A percentile compares a stretch with the other conserved stretches of the same genome.
These are phyloP conservation scores for Tauraco hartlaubi DNA, from an alignment of 2,797 vertebrate species.

Conservation along the genomic window DNA sequence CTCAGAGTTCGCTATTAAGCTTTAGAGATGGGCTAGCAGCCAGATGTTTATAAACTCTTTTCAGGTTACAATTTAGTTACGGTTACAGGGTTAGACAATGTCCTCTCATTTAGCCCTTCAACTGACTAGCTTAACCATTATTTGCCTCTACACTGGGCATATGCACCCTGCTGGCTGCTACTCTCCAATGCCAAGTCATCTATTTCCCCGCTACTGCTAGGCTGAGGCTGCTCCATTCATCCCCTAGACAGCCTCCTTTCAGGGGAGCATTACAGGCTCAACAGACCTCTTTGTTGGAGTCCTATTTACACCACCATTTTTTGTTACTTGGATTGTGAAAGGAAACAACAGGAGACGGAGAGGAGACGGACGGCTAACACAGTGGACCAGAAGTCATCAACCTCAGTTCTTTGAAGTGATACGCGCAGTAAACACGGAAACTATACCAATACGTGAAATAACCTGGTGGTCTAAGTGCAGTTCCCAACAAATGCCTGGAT, in stretches of 20 bases:
- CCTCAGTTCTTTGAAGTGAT: slow-evolving; percentile 56
- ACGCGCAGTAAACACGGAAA: slow-evolving; percentile 33
- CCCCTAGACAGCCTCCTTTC: slow-evolving; percentile 72
- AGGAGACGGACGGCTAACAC: slow-evolving; percentile 55
- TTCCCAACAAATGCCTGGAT: neutral
- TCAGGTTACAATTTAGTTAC: slow-evolving; percentile 75
- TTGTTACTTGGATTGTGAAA: slow-evolving; percentile 66
- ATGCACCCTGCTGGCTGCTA: slow-evolving; percentile 74
- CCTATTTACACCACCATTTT: slow-evolving; percentile 76
- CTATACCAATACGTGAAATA: neutral
- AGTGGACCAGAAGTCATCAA: slow-evolving; percentile 69
- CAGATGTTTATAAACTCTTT: slow-evolving; percentile 77
- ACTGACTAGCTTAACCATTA: slow-evolving; percentile 72
- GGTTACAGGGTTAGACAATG: slow-evolving; percentile 74
- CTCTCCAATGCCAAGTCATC: slow-evolving; percentile 69
- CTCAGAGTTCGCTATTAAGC: slow-evolving; percentile 47
- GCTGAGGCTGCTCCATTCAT: slow-evolving; percentile 69
- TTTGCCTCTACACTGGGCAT: slow-evolving; percentile 59
- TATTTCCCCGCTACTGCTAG: slow-evolving; percentile 60
- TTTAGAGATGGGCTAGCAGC: slow-evolving; percentile 36
- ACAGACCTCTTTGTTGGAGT: slow-evolving; percentile 68
- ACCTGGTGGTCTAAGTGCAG: slow-evolving; percentile 29
- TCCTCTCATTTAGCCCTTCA: slow-evolving; percentile 71
- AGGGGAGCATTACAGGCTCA: slow-evolving; percentile 71
- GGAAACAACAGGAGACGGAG: slow-evolving; percentile 70